A percentile compares a stretch with the other conserved stretches of the same genome.
phyloP scores from a whole-genome alignment of 2,113 vertebrate genomes.

The Gambusia holbrooki region DNA sequence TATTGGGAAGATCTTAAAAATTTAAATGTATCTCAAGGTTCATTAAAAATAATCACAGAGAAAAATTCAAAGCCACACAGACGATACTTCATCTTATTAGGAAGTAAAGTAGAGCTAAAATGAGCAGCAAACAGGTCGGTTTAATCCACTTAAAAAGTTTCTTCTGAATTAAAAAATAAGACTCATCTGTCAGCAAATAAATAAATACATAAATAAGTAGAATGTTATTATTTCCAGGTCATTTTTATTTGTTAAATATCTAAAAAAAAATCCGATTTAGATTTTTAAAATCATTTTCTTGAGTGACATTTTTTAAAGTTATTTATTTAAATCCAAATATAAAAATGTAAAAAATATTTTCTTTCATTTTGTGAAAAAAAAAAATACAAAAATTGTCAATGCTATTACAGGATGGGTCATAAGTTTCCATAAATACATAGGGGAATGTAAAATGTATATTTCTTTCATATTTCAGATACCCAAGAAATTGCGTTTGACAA shows the following conservation, averaged over 20 bases:
- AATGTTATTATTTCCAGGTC: background rate
- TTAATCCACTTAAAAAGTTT: background rate
- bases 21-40: background rate
- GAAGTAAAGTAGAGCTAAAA: background rate
- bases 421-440: too few relatives aligned
- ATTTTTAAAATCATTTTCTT: too few relatives aligned
- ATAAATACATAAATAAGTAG: background rate
- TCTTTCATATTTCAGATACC: too few relatives aligned
- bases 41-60: background rate
- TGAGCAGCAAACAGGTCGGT: background rate
- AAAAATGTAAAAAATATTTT: too few relatives aligned
- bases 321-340: too few relatives aligned
- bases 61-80: background rate
- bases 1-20: background rate
- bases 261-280: background rate
- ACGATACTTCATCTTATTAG: background rate
- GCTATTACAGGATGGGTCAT: too few relatives aligned
- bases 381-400: too few relatives aligned
- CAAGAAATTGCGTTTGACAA: too few relatives aligned
- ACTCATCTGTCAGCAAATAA: background rate
- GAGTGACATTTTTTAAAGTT: too few relatives aligned
- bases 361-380: too few relatives aligned
- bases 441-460: too few relatives aligned
- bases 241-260: background rate
- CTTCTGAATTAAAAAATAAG: background rate